Evolutionary conservation across 2,797 vertebrate species (phyloP).

Genomic region (Myripristis murdjan): DNA sequence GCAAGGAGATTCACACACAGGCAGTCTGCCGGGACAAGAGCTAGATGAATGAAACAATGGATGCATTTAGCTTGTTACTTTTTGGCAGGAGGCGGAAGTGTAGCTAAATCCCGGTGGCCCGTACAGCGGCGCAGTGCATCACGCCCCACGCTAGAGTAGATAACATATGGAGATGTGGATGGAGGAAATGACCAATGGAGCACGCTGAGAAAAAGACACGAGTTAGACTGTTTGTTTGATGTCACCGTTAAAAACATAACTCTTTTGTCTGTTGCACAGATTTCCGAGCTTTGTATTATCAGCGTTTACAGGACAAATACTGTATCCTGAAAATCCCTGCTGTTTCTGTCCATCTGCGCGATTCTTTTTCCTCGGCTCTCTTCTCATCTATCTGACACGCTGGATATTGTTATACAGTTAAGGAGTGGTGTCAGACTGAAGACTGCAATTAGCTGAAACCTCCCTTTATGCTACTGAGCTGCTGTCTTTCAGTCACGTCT

Average conservation of each 20-base stretch:
- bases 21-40: conserved; percentile 40
- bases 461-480: conserved; percentile 34
- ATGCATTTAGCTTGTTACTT: conserved; percentile 42
- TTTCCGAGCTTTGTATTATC: conserved; percentile 13
- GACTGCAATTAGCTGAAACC: conserved; percentile 30
- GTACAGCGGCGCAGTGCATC: conserved; percentile 18
- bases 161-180: conserved; percentile 23
- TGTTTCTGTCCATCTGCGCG: conserved; percentile 5
- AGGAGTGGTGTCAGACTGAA: not conserved
- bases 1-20: conserved; percentile 38
- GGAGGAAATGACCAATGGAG: conserved; percentile 10
- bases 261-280: not conserved
- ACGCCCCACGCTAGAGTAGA: conserved; percentile 1
- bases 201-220: conserved; percentile 19
- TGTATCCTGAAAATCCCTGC: conserved; percentile 11
- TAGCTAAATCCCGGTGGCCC: conserved; percentile 22
- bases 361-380: conserved; percentile 7
- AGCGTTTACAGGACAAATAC: conserved; percentile 23
- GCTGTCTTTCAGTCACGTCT: conserved; percentile 9
- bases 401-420: conserved; percentile 22
- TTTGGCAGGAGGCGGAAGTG: conserved; percentile 34
- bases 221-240: conserved; percentile 31
- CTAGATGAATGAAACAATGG: conserved; percentile 53
- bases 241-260: conserved; percentile 27
- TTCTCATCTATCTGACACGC: conserved; percentile 32